Evolutionary conservation across 2,113 vertebrate species (phyloP).

Genomic region (Cephalopterus ornatus): DNA sequence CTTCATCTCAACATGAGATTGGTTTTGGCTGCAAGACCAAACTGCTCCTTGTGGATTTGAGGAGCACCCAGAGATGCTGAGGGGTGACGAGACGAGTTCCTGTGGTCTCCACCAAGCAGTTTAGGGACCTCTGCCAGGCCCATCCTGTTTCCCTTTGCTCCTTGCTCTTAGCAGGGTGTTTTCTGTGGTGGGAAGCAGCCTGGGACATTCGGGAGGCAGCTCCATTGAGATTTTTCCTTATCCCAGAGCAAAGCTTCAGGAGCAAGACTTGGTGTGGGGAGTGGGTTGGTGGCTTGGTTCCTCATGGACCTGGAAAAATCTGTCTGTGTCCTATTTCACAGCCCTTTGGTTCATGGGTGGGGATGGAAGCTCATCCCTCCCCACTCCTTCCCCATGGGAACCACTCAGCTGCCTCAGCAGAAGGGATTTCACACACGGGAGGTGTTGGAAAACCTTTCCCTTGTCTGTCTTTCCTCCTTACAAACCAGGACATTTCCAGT

Average conservation of each 20-base stretch:
- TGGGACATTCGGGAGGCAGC: accelerated
- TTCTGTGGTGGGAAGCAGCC: neutral
- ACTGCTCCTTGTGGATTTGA: neutral
- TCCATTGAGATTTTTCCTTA: neutral
- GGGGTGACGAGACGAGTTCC: neutral
- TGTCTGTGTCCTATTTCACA: neutral
- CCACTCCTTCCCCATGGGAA: accelerated
- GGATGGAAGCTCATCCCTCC: neutral
- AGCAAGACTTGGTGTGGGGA: neutral
- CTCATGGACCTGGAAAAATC: neutral
- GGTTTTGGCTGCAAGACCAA: neutral
- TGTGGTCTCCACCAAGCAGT: neutral
- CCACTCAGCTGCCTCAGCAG: neutral
- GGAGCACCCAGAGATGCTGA: neutral
- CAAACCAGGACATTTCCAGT: accelerated
- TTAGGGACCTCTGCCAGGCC: neutral
- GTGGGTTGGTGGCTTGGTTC: neutral
- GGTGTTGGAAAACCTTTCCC: neutral
- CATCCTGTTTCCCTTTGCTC: neutral
- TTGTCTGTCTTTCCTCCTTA: neutral
- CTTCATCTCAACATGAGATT: neutral
- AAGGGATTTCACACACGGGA: neutral
- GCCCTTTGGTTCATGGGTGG: neutral
- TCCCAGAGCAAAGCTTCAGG: neutral
- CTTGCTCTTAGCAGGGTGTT: neutral